Evolutionary conservation across 2,888 invertebrate genomes (phyloP), one percentile per base, ranked within the genome.

Genomic region (Elegia similella): DNA sequence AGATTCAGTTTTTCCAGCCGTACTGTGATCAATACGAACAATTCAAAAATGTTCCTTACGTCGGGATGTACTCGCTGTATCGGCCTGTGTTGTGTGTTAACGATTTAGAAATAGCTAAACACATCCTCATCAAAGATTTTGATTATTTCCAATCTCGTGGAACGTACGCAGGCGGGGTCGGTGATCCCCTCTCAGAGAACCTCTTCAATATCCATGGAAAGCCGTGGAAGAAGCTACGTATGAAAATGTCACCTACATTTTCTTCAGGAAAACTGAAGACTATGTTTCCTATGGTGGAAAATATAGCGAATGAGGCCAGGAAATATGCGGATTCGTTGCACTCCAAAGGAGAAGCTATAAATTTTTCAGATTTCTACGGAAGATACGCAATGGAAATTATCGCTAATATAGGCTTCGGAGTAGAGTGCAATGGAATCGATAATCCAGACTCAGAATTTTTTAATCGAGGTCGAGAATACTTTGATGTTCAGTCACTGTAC

Each of bases 131-230:
- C 47, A 92, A 90, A 66, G 95, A 95, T 71, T 95, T 94, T 64
- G 86, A 85, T 10, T 84, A 93, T 74, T 95, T 95, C 65, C 92
- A 93, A 74, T 94, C 95, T 65, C 93, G 95, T 52, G 95, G 95
- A 0, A 84, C 93, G 38, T 93, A 93, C 69, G 88, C 84, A 7
- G 94, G 94, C 58, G 94, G 94, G 55, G 80, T 90, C 13, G 90
- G 92, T 15, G 94, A 95, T 75, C 93, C 93, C 0, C 65, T 95
- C 42, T 92, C 94, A 7, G 93, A 89, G 0, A 93, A 93, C 75
- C 75, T 95, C 6, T 94, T 95, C 66, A 88, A 92, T 58, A 73
- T 93, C 46, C 85, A 88, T 50, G 94, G 93, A 0, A 81, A 91
- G 7, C 86, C 92, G 53, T 95, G 95, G 95, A 94, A 92, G 69